Conservation (phyloP, 2,797 vertebrate genomes). For the Spondyliosoma cantharus region DNA sequence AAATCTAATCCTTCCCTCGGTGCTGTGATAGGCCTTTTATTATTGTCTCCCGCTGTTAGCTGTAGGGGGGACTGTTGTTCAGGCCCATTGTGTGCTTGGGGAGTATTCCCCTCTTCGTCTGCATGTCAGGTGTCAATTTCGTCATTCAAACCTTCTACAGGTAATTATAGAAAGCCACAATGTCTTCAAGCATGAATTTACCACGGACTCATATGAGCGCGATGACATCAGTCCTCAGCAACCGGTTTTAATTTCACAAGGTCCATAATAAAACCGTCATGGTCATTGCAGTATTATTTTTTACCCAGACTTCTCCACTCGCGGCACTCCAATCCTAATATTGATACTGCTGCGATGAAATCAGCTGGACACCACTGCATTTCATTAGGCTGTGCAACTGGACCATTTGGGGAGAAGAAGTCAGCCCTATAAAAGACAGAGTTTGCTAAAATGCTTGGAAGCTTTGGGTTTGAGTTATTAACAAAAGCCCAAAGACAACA, state of each 20-base stretch:
- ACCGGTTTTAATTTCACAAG: conserved; percentile 69
- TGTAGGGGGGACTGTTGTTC: conserved; percentile 64
- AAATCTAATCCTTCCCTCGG: conserved; percentile 65
- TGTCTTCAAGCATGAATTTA: conserved; percentile 57
- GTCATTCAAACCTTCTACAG: conserved; percentile 71
- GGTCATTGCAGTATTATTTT: conserved; percentile 59
- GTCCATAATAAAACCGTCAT: conserved; percentile 61
- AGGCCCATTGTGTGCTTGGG: conserved; percentile 65
- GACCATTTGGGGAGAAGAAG: conserved; percentile 66
- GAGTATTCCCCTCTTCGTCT: conserved; percentile 59
- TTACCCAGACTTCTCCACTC: conserved; percentile 47
- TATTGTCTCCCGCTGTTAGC: conserved; percentile 71
- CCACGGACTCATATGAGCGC: conserved; percentile 40
- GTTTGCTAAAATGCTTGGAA: conserved; percentile 51
- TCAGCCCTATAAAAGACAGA: conserved; percentile 65
- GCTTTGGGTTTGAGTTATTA: conserved; percentile 20
- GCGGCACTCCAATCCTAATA: conserved; percentile 65
- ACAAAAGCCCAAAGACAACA: conserved; percentile 46
- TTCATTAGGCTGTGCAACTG: conserved; percentile 70
- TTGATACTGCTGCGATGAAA: conserved; percentile 70
- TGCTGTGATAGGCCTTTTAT: conserved; percentile 63
- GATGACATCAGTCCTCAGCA: conserved; percentile 67
- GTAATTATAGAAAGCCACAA: conserved; percentile 73
- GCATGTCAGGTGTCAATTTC: conserved; percentile 77
- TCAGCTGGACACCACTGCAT: conserved; percentile 65